Base-by-base conservation (phyloP, 1,140 invertebrate species). In the Delia radicum region DNA sequence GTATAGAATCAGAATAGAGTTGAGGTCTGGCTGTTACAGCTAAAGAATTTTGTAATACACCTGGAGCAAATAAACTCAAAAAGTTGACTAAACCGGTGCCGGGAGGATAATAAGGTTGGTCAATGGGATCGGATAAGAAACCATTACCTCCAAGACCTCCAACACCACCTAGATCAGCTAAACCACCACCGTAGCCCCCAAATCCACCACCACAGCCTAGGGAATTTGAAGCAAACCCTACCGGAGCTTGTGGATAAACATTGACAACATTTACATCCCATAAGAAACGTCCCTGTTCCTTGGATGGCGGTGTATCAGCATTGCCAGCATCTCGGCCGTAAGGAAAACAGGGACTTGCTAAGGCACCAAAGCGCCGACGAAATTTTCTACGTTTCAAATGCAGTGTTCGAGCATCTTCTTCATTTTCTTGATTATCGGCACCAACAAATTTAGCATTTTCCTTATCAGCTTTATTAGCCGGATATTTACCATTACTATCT, bases 221-320 rank as follows among this genome's bases (percentile, higher is more conserved):
- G 0, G 74, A 37, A 21, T 62, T 28, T 29, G 33, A n/a, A 3
- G 28, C 27, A 1, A 27, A 27, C 3, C 31, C 69, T 15, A 3
- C 37, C 3, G 37, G 63, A 28, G 78, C 79, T 0, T 69, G 27
- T 15, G 76, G 73, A 42, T 85, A 79, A 15, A 85, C 81, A 74
- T 85, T 85, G 48, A 83, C 81, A 15, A 85, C 81, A 78, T 85
- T 85, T n/a, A 85, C 21, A 61, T 85, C 83, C 65, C 82, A 85
- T 1, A 85, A 76, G 21, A 85, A 81, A 13, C 83, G 80, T 37
- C 83, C 83, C 73, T 85, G 83, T 31, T 85, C 83, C 8, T 74
- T 78, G 5, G 76, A 74, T 26, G 69, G 48, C 6, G 67, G 67
- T 31, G 67, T 77, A 8, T 48, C 72, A 48, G 0, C 33, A 71